Evolutionary conservation across 1,140 invertebrate genomes (phyloP).

Genomic region (Daktulosphaira vitifoliae): DNA sequence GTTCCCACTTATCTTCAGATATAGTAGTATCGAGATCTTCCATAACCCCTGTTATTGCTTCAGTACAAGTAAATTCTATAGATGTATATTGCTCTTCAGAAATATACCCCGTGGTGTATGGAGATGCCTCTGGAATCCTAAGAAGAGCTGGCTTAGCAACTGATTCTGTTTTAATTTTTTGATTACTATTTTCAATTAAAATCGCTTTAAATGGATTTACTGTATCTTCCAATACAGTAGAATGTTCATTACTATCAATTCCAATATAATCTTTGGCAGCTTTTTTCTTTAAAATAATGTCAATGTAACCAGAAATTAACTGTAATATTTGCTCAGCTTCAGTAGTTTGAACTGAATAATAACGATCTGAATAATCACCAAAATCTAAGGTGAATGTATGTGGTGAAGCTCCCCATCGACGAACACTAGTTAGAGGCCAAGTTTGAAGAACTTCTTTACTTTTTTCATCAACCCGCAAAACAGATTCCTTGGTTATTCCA

Average conservation of each 20-base stretch:
- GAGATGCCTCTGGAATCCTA: slow-evolving; percentile 45
- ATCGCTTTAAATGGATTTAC: slow-evolving; percentile 85
- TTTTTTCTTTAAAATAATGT: slow-evolving; percentile 96
- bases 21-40: slow-evolving; percentile 98
- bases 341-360: slow-evolving; percentile 96
- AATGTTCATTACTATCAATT: slow-evolving; percentile 95
- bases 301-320: slow-evolving; percentile 96
- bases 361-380: slow-evolving; percentile 95
- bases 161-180: slow-evolving; percentile 73
- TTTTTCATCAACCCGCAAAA: slow-evolving; percentile 89
- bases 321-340: slow-evolving; percentile 97
- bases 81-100: slow-evolving; percentile 28
- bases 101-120: slow-evolving; percentile 17
- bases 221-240: slow-evolving; percentile 95
- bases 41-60: slow-evolving; percentile 95
- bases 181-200: slow-evolving; percentile 73
- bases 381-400: slow-evolving; percentile 98
- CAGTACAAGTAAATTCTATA: slow-evolving; percentile 17
- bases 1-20: slow-evolving; percentile 97
- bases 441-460: slow-evolving; percentile 91
- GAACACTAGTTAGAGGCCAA: slow-evolving; percentile 92
- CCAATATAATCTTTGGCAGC: slow-evolving; percentile 92
- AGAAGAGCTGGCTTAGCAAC: slow-evolving; percentile 92
- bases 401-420: slow-evolving; percentile 93
- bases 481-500: slow-evolving; percentile 95